A percentile compares a stretch with the other conserved stretches of the same genome.
These are phyloP conservation scores for Asobara japonica DNA, from an alignment of 1,140 invertebrate species.

Conservation along the genomic window DNA sequence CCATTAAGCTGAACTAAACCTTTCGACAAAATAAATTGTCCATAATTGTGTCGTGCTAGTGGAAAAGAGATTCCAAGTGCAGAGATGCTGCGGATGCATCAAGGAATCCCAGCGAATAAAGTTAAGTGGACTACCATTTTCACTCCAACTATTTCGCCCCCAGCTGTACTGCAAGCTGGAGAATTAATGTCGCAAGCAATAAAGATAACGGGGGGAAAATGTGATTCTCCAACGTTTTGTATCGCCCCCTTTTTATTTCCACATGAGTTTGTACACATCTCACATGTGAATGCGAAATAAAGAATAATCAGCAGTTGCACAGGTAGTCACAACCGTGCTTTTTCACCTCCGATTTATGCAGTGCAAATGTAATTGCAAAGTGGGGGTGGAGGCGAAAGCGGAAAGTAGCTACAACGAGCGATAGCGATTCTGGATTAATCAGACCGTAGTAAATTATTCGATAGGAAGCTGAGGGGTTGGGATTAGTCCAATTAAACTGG, in stretches of 20 bases:
- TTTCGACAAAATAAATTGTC: not conserved
- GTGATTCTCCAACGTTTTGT: not conserved
- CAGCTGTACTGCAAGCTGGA: not conserved
- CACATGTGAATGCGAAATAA: not conserved
- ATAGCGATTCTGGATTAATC: not conserved
- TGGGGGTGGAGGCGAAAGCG: not conserved
- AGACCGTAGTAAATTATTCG: conserved; percentile 4
- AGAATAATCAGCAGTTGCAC: not conserved
- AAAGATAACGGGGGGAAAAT: conserved; percentile 24
- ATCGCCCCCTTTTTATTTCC: not conserved
- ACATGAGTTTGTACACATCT: not conserved
- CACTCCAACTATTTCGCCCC: not conserved
- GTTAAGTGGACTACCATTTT: conserved; percentile 4
- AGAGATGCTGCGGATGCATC: not conserved
- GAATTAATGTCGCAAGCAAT: conserved; percentile 11
- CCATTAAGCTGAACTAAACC: not conserved
- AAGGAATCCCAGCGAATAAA: conserved; percentile 3
- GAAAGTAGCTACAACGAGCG: not conserved
- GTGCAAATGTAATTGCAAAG: not conserved
- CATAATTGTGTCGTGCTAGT: not conserved
- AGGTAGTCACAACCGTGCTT: not conserved
- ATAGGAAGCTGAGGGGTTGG: not conserved
- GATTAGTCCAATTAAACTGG: conserved; percentile 9
- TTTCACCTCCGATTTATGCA: not conserved
- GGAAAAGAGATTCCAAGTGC: not conserved